phyloP scores from a whole-genome alignment of 2,888 invertebrate species.

The Trimorus sp. region DNA sequence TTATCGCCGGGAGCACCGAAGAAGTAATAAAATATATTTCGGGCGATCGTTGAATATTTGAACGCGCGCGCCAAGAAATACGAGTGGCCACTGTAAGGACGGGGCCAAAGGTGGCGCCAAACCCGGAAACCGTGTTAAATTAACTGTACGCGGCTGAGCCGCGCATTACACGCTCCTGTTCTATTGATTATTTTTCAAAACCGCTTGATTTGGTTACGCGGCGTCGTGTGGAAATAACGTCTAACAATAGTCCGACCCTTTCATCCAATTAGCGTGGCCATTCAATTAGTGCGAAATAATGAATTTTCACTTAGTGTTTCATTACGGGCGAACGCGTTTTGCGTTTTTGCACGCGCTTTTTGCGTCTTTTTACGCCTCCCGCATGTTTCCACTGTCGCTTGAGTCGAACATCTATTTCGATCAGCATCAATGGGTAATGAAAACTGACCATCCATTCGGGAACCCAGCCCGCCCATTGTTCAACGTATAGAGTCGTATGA shows the following conservation, averaged over 20 bases:
- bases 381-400: too few species aligned
- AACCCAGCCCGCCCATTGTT: too few species aligned
- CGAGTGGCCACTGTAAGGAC: neutral
- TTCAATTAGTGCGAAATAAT: constrained; percentile 38
- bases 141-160: constrained; percentile 28
- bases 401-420: too few species aligned
- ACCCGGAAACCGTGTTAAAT: constrained; percentile 55
- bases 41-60: constrained; percentile 25
- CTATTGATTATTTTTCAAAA: constrained; percentile 53
- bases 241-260: constrained; percentile 52
- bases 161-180: constrained; percentile 27
- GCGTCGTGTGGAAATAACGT: constrained; percentile 38
- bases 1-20: constrained; percentile 13
- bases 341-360: neutral
- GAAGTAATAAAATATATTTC: constrained; percentile 25
- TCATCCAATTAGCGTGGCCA: constrained; percentile 39
- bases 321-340: constrained; percentile 5
- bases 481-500: too few species aligned
- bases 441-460: too few species aligned
- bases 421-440: too few species aligned
- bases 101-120: constrained; percentile 12
- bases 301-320: constrained; percentile 29
- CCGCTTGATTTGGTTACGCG: constrained; percentile 30
- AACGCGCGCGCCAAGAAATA: constrained; percentile 2
- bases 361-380: neutral